Base-by-base conservation (phyloP, 2,113 vertebrate species). In the Thinocorus orbignyianus region DNA sequence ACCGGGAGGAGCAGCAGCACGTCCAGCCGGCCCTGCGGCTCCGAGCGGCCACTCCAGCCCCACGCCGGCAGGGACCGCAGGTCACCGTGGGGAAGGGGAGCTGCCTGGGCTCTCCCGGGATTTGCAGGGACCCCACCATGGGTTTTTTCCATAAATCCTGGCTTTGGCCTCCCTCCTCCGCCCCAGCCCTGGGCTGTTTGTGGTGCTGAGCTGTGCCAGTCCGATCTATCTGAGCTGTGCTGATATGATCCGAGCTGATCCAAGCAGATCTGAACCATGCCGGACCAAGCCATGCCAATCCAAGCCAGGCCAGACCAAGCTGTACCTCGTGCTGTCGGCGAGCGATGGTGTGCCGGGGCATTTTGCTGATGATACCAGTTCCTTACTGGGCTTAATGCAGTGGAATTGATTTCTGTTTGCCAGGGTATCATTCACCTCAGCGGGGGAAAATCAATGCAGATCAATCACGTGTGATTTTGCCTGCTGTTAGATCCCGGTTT, bases 381-480 rank as follows among this genome's bases (percentile, higher is more conserved):
- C 89, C 93, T 95, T 70, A 81, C 96, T 97, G 95, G 93, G 97
- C 93, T 97, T 98, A 98, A 98, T 98, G 97, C 96, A 95, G 96
- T 89, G 94, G 95, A 97, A 98, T 98, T 98, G 98, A 98, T 98
- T 97, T 96, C 92, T 95, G 84, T 97, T 97, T 96, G 94, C 94
- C 86, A 86, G 95, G 85, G 93, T 97, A 91, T 97, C 97, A 96
- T 97, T 98, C 97, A 95, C 68, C 97, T 86, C 97, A 77, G 97
- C 91, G 62, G 97, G 97, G 55, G 69, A 92, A 91, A 96, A 97
- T 98, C 98, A 83, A 97, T 98, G 96, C 61, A 18, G 79, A 97
- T 98, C 97, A 96, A 97, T 94, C 80, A 64, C 74, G 1, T 76
- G 93, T 90, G 92, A 85, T 97, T 97, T 92, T 97, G 95, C 93